Percentiles rank a stretch among this genome's conserved stretches.
Conservation (phyloP, 2,113 vertebrate species). For the Python bivittatus region DNA sequence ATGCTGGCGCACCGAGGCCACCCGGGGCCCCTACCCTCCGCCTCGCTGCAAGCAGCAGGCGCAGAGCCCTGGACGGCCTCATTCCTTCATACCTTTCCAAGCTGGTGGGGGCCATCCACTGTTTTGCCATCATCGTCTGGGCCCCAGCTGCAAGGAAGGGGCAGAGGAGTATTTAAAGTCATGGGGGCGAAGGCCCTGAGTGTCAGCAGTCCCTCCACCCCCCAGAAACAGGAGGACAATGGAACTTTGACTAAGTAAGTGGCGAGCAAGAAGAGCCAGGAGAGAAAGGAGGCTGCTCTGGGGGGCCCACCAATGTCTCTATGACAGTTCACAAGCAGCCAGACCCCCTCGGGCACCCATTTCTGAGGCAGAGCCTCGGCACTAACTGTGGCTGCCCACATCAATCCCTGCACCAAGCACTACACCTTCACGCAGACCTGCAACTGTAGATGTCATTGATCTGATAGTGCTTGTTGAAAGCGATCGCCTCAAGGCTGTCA, state of each 20-base stretch:
- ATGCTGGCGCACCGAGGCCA: neutral
- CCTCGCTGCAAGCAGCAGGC: neutral
- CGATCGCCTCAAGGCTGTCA: constrained; percentile 96
- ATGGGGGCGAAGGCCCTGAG: fast-evolving
- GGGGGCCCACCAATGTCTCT: neutral
- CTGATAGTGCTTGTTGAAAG: constrained; percentile 99
- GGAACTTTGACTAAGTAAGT: neutral
- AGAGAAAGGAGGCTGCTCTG: neutral
- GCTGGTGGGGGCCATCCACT: constrained; percentile 93
- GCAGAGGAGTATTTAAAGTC: neutral
- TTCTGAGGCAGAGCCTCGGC: no score
- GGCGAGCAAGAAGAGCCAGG: neutral
- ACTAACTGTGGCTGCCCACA: no score
- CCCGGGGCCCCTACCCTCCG: neutral
- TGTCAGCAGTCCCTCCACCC: neutral
- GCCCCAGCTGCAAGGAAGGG: constrained; percentile 86
- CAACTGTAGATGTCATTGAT: constrained; percentile 99
- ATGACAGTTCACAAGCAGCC: neutral
- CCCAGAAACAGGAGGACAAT: neutral
- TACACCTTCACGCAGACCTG: constrained; percentile 76
- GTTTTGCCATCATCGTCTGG: constrained; percentile 96
- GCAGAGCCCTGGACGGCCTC: fast-evolving
- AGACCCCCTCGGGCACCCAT: no score
- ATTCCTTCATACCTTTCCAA: constrained; percentile 85
- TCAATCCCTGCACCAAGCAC: no score